These are phyloP conservation scores for Enoplolaimus lenunculus DNA, from an alignment of 2,888 invertebrate genomes.

Conservation along the genomic window DNA sequence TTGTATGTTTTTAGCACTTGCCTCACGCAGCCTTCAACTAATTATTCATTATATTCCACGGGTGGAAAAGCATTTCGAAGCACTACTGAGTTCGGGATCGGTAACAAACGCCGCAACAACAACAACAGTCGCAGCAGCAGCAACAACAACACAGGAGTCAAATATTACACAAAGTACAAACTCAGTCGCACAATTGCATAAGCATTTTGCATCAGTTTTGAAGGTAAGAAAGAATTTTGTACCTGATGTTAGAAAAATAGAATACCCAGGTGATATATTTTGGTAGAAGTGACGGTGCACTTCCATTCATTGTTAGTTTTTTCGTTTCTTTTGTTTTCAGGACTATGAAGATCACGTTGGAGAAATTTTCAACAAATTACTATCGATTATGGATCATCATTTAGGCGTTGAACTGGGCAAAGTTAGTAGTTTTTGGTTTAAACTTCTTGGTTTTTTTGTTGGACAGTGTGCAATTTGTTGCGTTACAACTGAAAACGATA, in stretches of 20 bases:
- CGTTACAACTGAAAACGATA: neutral
- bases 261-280: too few relatives aligned
- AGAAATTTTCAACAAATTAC: constrained; percentile 78
- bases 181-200: constrained; percentile 1
- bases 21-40: constrained; percentile 47
- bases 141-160: too few relatives aligned
- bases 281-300: too few relatives aligned
- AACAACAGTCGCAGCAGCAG: too few relatives aligned
- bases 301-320: too few relatives aligned
- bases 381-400: constrained; percentile 71
- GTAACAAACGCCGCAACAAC: too few relatives aligned
- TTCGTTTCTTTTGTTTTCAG: constrained; percentile 21
- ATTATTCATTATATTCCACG: constrained; percentile 49
- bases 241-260: too few relatives aligned
- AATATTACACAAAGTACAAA: too few relatives aligned
- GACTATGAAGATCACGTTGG: constrained; percentile 63
- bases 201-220: constrained; percentile 35
- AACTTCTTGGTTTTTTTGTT: constrained; percentile 19
- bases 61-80: constrained; percentile 42
- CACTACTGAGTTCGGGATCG: too few relatives aligned
- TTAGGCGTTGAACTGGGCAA: constrained; percentile 59
- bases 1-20: constrained; percentile 41
- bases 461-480: neutral
- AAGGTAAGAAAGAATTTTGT: too few relatives aligned
- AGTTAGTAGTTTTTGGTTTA: constrained; percentile 36